A percentile compares a stretch with the other conserved stretches of the same genome.
These are phyloP conservation scores for Psittacula cyanocephala DNA, from an alignment of 2,113 vertebrate genomes.

Conservation along the genomic window DNA sequence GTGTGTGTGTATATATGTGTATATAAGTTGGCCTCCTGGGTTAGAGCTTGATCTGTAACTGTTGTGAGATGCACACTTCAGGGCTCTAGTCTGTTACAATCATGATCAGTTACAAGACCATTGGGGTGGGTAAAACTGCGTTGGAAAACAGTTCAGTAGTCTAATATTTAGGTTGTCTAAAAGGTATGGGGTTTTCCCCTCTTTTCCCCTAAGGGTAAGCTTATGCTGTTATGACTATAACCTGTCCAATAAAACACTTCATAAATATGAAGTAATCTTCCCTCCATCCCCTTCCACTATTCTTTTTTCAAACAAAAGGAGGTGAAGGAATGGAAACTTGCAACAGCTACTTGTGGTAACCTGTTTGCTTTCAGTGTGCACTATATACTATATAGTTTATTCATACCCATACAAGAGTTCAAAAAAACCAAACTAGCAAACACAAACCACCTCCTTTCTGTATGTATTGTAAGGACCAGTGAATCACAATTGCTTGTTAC, in stretches of 20 bases:
- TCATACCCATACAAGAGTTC: not conserved
- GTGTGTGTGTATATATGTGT: not conserved
- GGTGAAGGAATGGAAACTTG: not conserved
- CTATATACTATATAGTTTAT: not conserved
- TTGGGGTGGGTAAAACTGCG: not conserved
- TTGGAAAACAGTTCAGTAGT: not conserved
- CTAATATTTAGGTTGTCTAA: not conserved
- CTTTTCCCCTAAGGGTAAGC: not conserved
- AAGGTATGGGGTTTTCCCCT: not conserved
- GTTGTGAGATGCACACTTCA: not conserved
- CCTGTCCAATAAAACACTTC: not conserved
- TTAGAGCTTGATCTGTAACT: not conserved
- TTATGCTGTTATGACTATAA: not conserved
- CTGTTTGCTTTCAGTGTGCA: not conserved
- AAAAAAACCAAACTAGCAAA: not conserved
- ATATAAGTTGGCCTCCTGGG: not conserved
- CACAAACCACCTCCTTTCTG: not conserved
- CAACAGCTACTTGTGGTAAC: not conserved
- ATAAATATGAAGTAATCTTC: not conserved
- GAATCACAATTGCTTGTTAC: not conserved
- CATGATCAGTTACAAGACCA: not conserved
- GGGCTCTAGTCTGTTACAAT: not conserved
- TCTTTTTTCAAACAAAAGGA: not conserved
- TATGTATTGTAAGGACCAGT: not conserved
- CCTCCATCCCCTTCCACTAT: not conserved